Evolutionary conservation across 37 sponge, comb jelly and placozoan species (phyloP), one percentile per base, ranked within the genome.

Genomic region (Oopsacas minuta): DNA sequence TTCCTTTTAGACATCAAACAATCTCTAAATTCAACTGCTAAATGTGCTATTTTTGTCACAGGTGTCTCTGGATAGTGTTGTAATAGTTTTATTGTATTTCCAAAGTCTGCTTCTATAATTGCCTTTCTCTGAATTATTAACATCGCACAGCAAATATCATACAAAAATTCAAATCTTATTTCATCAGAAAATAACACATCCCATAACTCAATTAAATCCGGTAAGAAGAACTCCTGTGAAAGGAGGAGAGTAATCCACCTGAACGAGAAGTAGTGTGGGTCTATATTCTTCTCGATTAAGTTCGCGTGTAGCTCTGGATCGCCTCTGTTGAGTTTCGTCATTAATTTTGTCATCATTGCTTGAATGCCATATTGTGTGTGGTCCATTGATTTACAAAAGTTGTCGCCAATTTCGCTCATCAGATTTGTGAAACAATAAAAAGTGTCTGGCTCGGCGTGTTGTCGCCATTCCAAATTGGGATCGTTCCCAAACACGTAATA

Each of bases 351-450:
- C 92, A 96, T 84, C 36, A 88, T 83, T 1, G 91, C 93, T 82
- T 93, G 88, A 1, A 94, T 94, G 34, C 99, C 99, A 81, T 88
- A 86, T 23, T 88, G 82, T 0, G 93, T 88, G n/a, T 83, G 36
- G 83, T 97, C 99, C 82, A 97, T 86, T 0, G 86, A 91, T 81
- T 90, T 93, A 25, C 91, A 94, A 84, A 97, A 97, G 81, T 89
- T 89, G 82, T 94, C 99, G 20, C 93, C 91, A 37, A 94, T 93
- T 83, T 97, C 99, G 5, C 90, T 88, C 99, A 97, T 97, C 34
- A 97, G 88, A 28, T 61, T 87, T 22, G 93, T 87, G 87, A 97
- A 97, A 69, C 99, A 97, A 90, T 91, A 97, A 90, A 94, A 97
- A 0, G 93, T 91, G 87, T 97, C 99, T 5, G 95, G 91, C 81